A percentile compares a stretch with the other conserved stretches of the same genome.
These are phyloP conservation scores for Copsychus sechellarum DNA, from an alignment of 2,113 vertebrate species.

Conservation along the genomic window DNA sequence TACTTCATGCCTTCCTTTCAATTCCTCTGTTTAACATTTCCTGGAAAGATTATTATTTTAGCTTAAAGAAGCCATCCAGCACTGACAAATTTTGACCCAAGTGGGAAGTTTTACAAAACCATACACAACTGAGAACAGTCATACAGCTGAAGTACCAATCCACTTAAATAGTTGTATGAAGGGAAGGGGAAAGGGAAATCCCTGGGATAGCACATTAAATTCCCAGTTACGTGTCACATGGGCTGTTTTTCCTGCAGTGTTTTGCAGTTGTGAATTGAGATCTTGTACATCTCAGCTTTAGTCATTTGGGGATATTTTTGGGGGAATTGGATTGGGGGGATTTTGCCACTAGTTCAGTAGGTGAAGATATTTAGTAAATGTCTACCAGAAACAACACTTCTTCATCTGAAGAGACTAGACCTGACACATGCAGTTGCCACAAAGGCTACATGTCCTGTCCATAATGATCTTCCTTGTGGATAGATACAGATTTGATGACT, in stretches of 20 bases:
- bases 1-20: not conserved
- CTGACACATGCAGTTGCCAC: not conserved
- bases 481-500: not conserved
- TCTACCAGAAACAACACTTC: not conserved
- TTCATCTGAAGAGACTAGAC: not conserved
- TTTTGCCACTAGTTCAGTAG: not conserved
- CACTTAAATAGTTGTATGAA: not conserved
- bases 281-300: not conserved
- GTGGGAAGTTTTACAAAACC: not conserved
- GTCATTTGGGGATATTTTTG: not conserved
- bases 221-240: not conserved
- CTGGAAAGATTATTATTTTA: not conserved
- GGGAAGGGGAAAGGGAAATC: not conserved
- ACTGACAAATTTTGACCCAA: not conserved
- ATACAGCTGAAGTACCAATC: not conserved
- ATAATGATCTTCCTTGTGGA: not conserved
- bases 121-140: not conserved
- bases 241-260: not conserved
- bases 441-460: accelerated
- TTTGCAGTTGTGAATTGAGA: not conserved
- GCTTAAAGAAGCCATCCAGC: not conserved
- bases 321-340: accelerated
- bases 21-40: not conserved
- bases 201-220: not conserved
- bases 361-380: not conserved